phyloP scores from a whole-genome alignment of 2,888 invertebrate species.

The Cryptocephalus moraei region DNA sequence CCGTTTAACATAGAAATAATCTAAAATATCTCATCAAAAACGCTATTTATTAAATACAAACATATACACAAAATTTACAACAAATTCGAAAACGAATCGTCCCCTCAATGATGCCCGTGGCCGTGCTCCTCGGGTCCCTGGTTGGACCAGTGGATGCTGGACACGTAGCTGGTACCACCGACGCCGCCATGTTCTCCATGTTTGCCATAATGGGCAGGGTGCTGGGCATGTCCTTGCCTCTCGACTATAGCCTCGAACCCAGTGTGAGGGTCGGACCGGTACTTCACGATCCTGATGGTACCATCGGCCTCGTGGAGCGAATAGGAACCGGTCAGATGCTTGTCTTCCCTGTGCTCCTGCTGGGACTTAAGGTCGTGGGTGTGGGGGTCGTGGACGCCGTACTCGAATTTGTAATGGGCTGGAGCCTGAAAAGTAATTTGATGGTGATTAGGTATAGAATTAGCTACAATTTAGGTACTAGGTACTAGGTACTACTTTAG shows the following conservation, averaged over 20 bases:
- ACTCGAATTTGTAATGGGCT: slow-evolving; percentile 31
- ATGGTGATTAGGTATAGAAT: too few relatives aligned
- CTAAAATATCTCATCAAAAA: too few relatives aligned
- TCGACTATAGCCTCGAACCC: slow-evolving; percentile 23
- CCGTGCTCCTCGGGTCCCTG: slow-evolving; percentile 6
- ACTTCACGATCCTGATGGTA: slow-evolving; percentile 32
- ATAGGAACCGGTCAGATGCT: slow-evolving; percentile 32
- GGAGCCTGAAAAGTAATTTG: slow-evolving; percentile 3
- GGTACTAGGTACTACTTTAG: too few relatives aligned
- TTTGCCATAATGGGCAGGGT: slow-evolving; percentile 20
- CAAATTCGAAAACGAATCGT: too few relatives aligned
- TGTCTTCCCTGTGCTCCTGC: slow-evolving; percentile 32
- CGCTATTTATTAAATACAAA: too few relatives aligned
- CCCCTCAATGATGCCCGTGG: neutral
- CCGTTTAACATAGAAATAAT: too few relatives aligned
- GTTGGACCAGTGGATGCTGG: slow-evolving; percentile 20
- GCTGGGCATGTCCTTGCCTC: slow-evolving; percentile 21
- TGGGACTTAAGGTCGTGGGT: slow-evolving; percentile 34
- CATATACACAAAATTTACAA: too few relatives aligned
- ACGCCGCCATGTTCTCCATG: slow-evolving; percentile 15
- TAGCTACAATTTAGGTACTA: too few relatives aligned
- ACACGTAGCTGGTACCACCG: slow-evolving; percentile 23
- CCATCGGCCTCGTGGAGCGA: slow-evolving; percentile 34
- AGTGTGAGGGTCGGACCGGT: slow-evolving; percentile 19
- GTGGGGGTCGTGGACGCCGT: slow-evolving; percentile 35